A percentile compares a stretch with the other conserved stretches of the same genome.
Conservation (phyloP, 2,888 invertebrate genomes). For the Orthosia incerta region DNA sequence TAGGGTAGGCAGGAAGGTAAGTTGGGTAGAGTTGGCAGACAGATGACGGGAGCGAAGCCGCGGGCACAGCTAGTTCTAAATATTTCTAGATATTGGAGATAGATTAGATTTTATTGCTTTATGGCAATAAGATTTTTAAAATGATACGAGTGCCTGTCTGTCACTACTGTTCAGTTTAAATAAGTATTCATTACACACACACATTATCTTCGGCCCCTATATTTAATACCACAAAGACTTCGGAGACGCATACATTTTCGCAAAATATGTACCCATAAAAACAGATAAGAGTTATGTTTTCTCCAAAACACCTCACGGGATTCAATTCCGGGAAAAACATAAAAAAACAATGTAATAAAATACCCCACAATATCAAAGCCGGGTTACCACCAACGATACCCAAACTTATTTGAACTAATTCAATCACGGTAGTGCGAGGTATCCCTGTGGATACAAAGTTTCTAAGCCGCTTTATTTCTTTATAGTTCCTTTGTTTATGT, state of each 20-base stretch:
- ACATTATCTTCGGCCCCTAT: not conserved
- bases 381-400: slow-evolving; percentile 59
- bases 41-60: too few species aligned
- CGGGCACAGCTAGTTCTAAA: too few species aligned
- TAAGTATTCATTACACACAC: not conserved
- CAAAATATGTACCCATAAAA: slow-evolving; percentile 26
- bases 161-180: not conserved
- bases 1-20: too few species aligned
- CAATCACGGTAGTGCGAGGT: slow-evolving; percentile 72
- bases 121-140: too few species aligned
- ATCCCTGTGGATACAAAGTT: slow-evolving; percentile 76
- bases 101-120: too few species aligned
- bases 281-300: slow-evolving; percentile 3
- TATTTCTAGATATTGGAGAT: not conserved
- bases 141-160: not conserved
- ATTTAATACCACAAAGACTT: not conserved
- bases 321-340: slow-evolving; percentile 43
- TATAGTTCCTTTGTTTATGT: slow-evolving; percentile 64
- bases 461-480: slow-evolving; percentile 72
- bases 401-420: slow-evolving; percentile 73
- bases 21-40: too few species aligned
- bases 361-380: slow-evolving; percentile 58
- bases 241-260: not conserved
- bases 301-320: slow-evolving; percentile 37
- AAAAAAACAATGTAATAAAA: slow-evolving; percentile 60